A percentile compares a stretch with the other conserved stretches of the same genome.
Evolutionary conservation across 92 coral and sea anemone species (phyloP).

Genomic region (Porites divaricata): DNA sequence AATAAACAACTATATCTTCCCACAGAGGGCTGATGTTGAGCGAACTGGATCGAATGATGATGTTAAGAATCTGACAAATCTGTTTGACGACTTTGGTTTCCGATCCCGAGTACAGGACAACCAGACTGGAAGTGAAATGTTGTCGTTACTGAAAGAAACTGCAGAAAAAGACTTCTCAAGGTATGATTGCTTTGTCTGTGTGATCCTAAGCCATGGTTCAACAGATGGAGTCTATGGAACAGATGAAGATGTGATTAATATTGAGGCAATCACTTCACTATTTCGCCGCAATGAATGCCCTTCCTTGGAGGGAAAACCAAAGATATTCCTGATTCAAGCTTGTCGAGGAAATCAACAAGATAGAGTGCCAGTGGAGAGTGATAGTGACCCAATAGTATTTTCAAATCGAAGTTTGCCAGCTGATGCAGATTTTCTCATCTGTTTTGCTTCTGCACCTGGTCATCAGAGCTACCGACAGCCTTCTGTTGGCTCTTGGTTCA

Average conservation of each 20-base stretch:
- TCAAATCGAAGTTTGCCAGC: conserved; percentile 71
- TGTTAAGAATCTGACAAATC: conserved; percentile 49
- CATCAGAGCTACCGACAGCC: conserved; percentile 77
- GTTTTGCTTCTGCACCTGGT: conserved; percentile 86
- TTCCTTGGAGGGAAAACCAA: conserved; percentile 82
- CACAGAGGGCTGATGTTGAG: conserved; percentile 44
- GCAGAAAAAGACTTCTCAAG: conserved; percentile 77
- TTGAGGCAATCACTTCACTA: conserved; percentile 75
- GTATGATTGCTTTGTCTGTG: conserved; percentile 86
- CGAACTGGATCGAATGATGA: conserved; percentile 83
- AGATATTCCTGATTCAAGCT: conserved; percentile 90
- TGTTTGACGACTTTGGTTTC: conserved; percentile 76
- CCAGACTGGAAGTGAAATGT: conserved; percentile 63
- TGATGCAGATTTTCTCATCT: conserved; percentile 87
- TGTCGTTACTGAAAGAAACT: conserved; percentile 48
- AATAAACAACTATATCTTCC: conserved; percentile 74
- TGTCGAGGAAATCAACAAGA: conserved; percentile 80
- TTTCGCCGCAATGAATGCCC: conserved; percentile 73
- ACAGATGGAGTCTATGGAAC: conserved; percentile 79
- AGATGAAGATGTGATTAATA: conserved; percentile 67
- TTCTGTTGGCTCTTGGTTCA: conserved; percentile 85
- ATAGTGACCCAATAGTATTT: conserved; percentile 67
- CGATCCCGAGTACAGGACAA: conserved; percentile 4
- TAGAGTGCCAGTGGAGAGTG: conserved; percentile 62
- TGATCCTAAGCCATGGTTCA: conserved; percentile 89